Evolutionary conservation across 2,797 vertebrate species (phyloP).

Genomic region (Crenuchus spilurus): DNA sequence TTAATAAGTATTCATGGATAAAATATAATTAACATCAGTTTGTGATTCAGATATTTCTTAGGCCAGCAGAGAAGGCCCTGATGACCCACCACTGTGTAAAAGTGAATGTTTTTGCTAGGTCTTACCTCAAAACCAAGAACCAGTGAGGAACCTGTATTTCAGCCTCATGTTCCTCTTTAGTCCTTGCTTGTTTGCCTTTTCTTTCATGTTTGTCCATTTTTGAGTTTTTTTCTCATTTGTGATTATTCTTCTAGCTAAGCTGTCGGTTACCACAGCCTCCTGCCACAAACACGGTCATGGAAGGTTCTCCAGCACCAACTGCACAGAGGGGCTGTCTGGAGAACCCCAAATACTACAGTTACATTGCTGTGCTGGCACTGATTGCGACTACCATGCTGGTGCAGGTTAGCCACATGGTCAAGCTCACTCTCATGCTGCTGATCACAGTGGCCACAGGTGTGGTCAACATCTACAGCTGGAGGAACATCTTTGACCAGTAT

Average conservation of each 20-base stretch:
- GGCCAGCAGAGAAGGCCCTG: too few species aligned
- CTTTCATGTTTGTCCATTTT: too few species aligned
- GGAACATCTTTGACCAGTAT: slow-evolving; percentile 87
- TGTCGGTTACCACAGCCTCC: slow-evolving; percentile 71
- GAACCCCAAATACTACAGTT: slow-evolving; percentile 94
- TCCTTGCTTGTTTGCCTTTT: too few species aligned
- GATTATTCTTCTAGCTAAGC: slow-evolving; percentile 80
- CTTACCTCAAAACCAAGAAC: too few species aligned
- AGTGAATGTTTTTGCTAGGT: too few species aligned
- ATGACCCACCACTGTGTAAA: too few species aligned
- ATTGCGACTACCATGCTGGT: slow-evolving; percentile 96
- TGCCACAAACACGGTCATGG: neutral
- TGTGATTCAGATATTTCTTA: too few species aligned
- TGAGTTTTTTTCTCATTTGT: slow-evolving; percentile 7
- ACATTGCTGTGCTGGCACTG: slow-evolving; percentile 85
- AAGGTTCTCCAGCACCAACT: slow-evolving; percentile 31
- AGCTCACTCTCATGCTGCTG: slow-evolving; percentile 92
- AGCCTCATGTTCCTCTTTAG: too few species aligned
- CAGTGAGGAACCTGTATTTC: too few species aligned
- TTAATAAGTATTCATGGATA: too few species aligned
- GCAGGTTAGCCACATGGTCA: slow-evolving; percentile 98
- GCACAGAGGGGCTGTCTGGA: slow-evolving; percentile 74
- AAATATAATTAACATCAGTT: too few species aligned
- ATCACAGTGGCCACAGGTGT: slow-evolving; percentile 80
- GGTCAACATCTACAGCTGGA: slow-evolving; percentile 91